Evolutionary conservation across 2,797 vertebrate species (phyloP).

Genomic region (Rhynchonycteris naso): DNA sequence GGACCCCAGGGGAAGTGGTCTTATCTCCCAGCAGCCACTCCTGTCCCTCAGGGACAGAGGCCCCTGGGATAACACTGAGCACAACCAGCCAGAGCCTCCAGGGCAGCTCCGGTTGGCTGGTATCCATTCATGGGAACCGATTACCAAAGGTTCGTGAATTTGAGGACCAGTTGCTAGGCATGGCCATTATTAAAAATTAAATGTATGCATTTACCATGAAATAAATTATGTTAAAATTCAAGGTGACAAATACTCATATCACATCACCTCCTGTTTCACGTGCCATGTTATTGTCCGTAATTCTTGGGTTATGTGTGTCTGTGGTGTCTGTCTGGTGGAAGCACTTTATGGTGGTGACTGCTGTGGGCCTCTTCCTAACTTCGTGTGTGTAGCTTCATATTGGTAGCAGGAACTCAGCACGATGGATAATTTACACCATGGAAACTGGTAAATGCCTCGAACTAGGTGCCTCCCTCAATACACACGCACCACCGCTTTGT

Average conservation of each 20-base stretch:
- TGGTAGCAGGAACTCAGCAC: too few relatives aligned
- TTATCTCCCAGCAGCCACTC: too few relatives aligned
- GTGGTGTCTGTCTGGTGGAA: too few relatives aligned
- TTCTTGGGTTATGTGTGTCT: too few relatives aligned
- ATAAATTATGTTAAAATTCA: background rate
- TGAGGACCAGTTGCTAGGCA: background rate
- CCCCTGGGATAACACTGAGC: background rate
- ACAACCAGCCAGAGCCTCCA: accelerated
- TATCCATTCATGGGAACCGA: background rate
- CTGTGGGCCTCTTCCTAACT: background rate
- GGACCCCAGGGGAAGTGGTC: accelerated
- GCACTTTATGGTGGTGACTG: accelerated
- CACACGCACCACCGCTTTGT: background rate
- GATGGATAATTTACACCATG: too few relatives aligned
- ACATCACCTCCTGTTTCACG: too few relatives aligned
- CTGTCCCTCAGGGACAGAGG: background rate
- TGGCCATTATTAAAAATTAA: background rate
- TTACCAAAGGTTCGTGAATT: background rate
- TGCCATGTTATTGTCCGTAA: accelerated
- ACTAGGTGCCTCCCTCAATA: background rate
- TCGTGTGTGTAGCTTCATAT: background rate
- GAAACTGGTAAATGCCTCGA: background rate
- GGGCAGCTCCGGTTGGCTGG: accelerated
- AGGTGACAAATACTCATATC: background rate
- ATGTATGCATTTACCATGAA: background rate